phyloP scores from a whole-genome alignment of 1,140 invertebrate species.

The Drosophila ogumai region DNA sequence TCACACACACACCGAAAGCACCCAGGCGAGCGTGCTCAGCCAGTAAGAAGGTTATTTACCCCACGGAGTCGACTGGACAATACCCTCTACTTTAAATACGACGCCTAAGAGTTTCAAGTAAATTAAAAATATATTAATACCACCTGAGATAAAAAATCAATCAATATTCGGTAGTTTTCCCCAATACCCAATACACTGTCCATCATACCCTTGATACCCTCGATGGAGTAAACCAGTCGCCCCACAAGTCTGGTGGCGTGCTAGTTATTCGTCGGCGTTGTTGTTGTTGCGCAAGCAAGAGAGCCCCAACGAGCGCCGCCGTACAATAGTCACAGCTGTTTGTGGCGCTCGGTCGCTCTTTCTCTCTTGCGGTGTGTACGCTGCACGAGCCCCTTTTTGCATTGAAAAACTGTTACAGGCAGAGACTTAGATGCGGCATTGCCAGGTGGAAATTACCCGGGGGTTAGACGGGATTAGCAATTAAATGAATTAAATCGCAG shows the following conservation, averaged over 20 bases:
- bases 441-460: conserved; percentile 46
- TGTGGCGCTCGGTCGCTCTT: conserved; percentile 31
- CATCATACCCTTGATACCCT: conserved; percentile 27
- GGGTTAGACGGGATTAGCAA: conserved; percentile 6
- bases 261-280: conserved; percentile 59
- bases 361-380: conserved; percentile 43
- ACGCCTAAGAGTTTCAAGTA: too few species aligned
- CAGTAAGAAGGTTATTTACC: conserved; percentile 46
- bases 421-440: conserved; percentile 32
- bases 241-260: conserved; percentile 56
- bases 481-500: conserved; percentile 12
- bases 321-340: conserved; percentile 78
- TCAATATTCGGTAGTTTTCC: not conserved
- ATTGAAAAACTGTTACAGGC: conserved; percentile 72
- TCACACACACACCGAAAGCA: conserved; percentile 21
- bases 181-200: not conserved
- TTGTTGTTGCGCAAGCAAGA: conserved; percentile 82
- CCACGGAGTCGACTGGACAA: not conserved
- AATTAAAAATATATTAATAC: too few species aligned
- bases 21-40: conserved; percentile 36
- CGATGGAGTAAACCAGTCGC: conserved; percentile 29
- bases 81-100: conserved; percentile 2
- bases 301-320: conserved; percentile 49
- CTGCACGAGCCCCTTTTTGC: conserved; percentile 80
- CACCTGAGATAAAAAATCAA: not conserved